Conservation (phyloP, 1,140 invertebrate genomes). For the Achroia grisella region DNA sequence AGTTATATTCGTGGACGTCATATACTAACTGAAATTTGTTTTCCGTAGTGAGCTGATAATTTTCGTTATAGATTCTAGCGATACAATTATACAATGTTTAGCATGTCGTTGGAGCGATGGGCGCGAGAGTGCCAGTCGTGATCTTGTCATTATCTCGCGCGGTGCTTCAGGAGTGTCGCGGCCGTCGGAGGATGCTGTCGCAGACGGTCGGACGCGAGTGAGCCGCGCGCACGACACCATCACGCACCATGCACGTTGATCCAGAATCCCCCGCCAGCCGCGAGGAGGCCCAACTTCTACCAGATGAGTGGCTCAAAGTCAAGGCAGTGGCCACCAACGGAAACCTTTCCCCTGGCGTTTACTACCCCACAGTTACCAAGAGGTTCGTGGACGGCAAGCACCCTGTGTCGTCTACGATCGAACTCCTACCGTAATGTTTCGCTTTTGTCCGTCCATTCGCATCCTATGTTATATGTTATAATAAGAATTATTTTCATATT, state of each 20-base stretch:
- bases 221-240: conserved; percentile 45
- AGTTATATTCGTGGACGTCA: conserved; percentile 30
- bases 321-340: conserved; percentile 58
- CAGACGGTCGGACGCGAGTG: conserved; percentile 50
- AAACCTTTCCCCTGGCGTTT: conserved; percentile 64
- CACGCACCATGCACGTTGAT: conserved; percentile 53
- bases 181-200: conserved; percentile 46
- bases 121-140: conserved; percentile 52
- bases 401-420: conserved; percentile 52
- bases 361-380: conserved; percentile 66
- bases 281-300: conserved; percentile 66
- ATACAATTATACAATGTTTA: conserved; percentile 67
- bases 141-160: conserved; percentile 65
- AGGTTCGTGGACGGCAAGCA: conserved; percentile 51
- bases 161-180: conserved; percentile 56
- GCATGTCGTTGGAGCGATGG: conserved; percentile 36
- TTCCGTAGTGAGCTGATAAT: conserved; percentile 60
- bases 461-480: conserved; percentile 24
- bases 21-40: conserved; percentile 54
- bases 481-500: conserved; percentile 15
- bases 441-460: conserved; percentile 38
- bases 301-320: conserved; percentile 66
- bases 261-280: conserved; percentile 63
- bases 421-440: conserved; percentile 53
- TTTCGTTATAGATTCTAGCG: conserved; percentile 61